Percentiles rank a stretch among this genome's conserved stretches.
These are phyloP conservation scores for Chelonus insularis DNA, from an alignment of 1,140 invertebrate genomes.

Conservation along the genomic window DNA sequence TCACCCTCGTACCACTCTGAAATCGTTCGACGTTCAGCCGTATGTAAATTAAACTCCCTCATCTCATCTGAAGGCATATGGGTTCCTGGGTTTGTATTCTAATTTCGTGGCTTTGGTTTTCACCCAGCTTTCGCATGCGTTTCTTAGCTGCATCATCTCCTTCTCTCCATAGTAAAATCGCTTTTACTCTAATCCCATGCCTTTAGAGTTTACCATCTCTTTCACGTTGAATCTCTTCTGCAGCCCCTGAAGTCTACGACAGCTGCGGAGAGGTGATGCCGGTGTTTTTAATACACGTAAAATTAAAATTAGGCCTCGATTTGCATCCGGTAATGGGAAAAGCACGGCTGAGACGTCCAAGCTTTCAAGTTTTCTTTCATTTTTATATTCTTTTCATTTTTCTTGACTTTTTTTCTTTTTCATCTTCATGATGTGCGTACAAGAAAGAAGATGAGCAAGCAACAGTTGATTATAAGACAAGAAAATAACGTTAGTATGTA, in stretches of 20 bases:
- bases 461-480: slow-evolving; percentile 10
- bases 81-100: slow-evolving; percentile 50
- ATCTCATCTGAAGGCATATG: slow-evolving; percentile 37
- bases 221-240: neutral
- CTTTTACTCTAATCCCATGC: slow-evolving; percentile 52
- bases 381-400: slow-evolving; percentile 13
- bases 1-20: slow-evolving; percentile 17
- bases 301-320: slow-evolving; percentile 66
- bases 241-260: slow-evolving; percentile 40
- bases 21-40: slow-evolving; percentile 41
- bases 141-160: slow-evolving; percentile 40
- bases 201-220: neutral
- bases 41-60: slow-evolving; percentile 52
- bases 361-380: neutral
- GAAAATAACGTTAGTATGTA: slow-evolving; percentile 24
- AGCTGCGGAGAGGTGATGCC: slow-evolving; percentile 53
- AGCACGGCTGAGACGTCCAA: slow-evolving; percentile 35
- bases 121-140: slow-evolving; percentile 40
- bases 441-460: slow-evolving; percentile 7
- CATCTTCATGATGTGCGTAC: neutral
- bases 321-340: slow-evolving; percentile 65
- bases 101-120: slow-evolving; percentile 54
- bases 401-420: slow-evolving; percentile 4
- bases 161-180: slow-evolving; percentile 40
- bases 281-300: slow-evolving; percentile 64